Evolutionary conservation across 2,888 invertebrate genomes (phyloP).

Genomic region (Cephus sareptanus): DNA sequence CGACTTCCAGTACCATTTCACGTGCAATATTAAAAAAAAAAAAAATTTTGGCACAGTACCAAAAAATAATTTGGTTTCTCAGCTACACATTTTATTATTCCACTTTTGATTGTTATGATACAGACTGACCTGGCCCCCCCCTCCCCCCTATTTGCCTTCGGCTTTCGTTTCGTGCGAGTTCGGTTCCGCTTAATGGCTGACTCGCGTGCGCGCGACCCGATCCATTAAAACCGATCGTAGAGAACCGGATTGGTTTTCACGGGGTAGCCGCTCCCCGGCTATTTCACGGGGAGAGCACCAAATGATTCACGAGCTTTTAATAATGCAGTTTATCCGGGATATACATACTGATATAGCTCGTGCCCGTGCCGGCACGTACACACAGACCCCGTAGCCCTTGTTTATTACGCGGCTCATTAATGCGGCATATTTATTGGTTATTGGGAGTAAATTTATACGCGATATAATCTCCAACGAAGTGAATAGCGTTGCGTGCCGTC

Average conservation of each 20-base stretch:
- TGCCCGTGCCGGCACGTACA: not conserved
- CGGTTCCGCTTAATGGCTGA: not conserved
- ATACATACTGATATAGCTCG: not conserved
- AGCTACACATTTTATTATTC: not conserved
- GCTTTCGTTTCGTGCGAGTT: not conserved
- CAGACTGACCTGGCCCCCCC: not conserved
- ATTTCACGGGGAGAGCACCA: not conserved
- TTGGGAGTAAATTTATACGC: not conserved
- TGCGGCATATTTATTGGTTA: not conserved
- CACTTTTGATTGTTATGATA: not conserved
- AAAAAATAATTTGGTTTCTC: not conserved
- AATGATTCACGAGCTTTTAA: not conserved
- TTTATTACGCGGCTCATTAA: not conserved
- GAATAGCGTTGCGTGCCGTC: not conserved
- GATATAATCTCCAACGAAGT: not conserved
- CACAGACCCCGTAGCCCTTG: not conserved
- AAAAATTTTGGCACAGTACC: fast-evolving
- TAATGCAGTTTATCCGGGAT: not conserved
- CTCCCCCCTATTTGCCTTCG: not conserved
- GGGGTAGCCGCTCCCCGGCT: not conserved
- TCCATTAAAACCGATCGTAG: not conserved
- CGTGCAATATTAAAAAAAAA: no score
- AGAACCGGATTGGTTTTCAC: not conserved
- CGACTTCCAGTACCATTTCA: not conserved
- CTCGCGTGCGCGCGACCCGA: not conserved